Evolutionary conservation across 2,888 invertebrate species (phyloP), one percentile per base, ranked within the genome.

Genomic region (Lasioglossum zephyrum): DNA sequence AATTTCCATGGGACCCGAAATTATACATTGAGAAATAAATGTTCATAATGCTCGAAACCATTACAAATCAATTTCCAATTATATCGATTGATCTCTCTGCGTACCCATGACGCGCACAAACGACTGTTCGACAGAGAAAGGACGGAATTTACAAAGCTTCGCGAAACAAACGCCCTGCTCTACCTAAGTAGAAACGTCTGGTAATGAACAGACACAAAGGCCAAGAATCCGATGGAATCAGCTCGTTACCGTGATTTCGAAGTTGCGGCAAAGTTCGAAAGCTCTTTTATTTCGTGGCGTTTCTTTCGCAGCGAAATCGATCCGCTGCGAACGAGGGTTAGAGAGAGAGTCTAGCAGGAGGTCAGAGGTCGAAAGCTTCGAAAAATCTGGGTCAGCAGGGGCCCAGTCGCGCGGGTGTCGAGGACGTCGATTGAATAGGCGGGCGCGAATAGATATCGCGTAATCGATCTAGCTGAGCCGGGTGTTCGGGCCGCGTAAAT

Each of bases 401-500:
- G 16, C 63, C 31, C 63, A 8, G 31, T 36, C 31, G 63, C 31
- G 31, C 18, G 18, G 31, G 18, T 31, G 31, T 31, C 16, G 31
- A 31, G 16, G 31, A n/a, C 4, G 57, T 11, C 57, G 8, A 26
- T 63, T 36, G 63, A 31, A 63, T 63, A 31, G 63, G 31, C 31
- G 31, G 31, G 6, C 31, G 63, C 39, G 69, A 31, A 36, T 31
- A 63, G 26, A 44, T 39, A 60, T 49, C 85, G 73, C 76, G 76
- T 72, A 44, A 81, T 78, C 82, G 86, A 86, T 82, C 74, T 31
- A 36, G 16, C 73, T 44, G 69, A 53, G 57, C 66, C 78, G n/a
- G 22, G 81, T 75, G 69, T 81, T 63, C 81, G 63, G 76, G 75
- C 72, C 77, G 83, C 86, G 82, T 80, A 86, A 86, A 87, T 87